Conservation (phyloP, 2,113 vertebrate genomes). For the Forbesichthys papilliferus region DNA sequence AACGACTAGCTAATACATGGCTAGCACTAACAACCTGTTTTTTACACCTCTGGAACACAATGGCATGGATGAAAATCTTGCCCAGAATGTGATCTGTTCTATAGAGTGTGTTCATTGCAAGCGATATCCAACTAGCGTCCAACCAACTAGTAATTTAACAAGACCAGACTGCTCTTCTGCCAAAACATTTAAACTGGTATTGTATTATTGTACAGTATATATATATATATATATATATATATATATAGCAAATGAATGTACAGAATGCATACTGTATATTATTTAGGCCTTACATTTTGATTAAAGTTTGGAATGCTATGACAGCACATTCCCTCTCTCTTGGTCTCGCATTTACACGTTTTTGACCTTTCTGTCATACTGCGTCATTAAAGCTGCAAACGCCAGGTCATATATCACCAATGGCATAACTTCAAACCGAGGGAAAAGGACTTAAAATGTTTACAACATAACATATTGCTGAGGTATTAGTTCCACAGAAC, state of each 20-base stretch:
- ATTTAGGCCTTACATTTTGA: slow-evolving; percentile 59
- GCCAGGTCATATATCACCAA: slow-evolving; percentile 69
- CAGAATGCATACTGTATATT: slow-evolving; percentile 38
- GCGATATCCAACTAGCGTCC: slow-evolving; percentile 16
- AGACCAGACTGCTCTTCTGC: slow-evolving; percentile 13
- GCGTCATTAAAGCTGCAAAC: slow-evolving; percentile 47
- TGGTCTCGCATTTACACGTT: slow-evolving; percentile 28
- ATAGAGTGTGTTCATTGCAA: background rate
- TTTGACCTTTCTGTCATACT: slow-evolving; percentile 53
- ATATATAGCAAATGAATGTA: slow-evolving; percentile 26
- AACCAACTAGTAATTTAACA: background rate
- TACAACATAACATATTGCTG: slow-evolving; percentile 60
- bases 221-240: background rate
- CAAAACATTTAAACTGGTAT: slow-evolving; percentile 7
- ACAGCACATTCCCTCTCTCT: slow-evolving; percentile 15
- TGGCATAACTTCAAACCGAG: slow-evolving; percentile 62
- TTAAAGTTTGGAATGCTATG: slow-evolving; percentile 40
- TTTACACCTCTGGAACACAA: background rate
- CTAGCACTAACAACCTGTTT: no score
- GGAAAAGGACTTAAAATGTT: slow-evolving; percentile 62
- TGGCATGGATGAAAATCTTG: background rate
- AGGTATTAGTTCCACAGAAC: slow-evolving; percentile 69
- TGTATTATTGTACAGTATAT: no score
- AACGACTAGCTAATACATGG: no score
- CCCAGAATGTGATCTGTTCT: background rate